Evolutionary conservation across 2,888 invertebrate species (phyloP).

Genomic region (Apoda limacodes): DNA sequence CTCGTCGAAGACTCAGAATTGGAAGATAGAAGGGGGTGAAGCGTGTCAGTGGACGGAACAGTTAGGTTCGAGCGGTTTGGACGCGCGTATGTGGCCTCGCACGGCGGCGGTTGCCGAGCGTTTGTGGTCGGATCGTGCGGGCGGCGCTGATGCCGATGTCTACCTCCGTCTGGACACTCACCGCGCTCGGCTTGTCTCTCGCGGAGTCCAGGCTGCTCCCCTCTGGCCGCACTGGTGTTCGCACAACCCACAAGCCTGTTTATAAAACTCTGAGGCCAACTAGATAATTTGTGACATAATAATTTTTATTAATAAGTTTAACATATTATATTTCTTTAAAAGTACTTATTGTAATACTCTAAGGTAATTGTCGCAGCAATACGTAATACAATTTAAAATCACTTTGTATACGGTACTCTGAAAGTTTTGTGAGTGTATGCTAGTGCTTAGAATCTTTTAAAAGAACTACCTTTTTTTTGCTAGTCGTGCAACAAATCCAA

Average conservation of each 20-base stretch:
- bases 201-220: slow-evolving; percentile 76
- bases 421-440: too few relatives aligned
- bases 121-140: slow-evolving; percentile 75
- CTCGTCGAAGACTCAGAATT: slow-evolving; percentile 42
- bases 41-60: slow-evolving; percentile 90
- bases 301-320: too few relatives aligned
- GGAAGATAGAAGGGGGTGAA: slow-evolving; percentile 77
- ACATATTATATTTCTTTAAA: too few relatives aligned
- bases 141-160: slow-evolving; percentile 67
- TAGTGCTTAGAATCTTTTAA: too few relatives aligned
- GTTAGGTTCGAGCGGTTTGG: slow-evolving; percentile 78
- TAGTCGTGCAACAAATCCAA: too few relatives aligned
- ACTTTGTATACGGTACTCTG: too few relatives aligned
- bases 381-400: too few relatives aligned
- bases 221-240: slow-evolving; percentile 84
- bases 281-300: too few relatives aligned
- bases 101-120: slow-evolving; percentile 86
- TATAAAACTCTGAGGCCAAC: too few relatives aligned
- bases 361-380: too few relatives aligned
- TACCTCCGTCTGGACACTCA: slow-evolving; percentile 77
- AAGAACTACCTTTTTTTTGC: too few relatives aligned
- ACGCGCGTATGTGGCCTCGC: slow-evolving; percentile 86
- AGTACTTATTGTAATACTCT: too few relatives aligned
- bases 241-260: slow-evolving; percentile 81
- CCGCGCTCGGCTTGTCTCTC: slow-evolving; percentile 71